Evolutionary conservation across 2,113 vertebrate genomes (phyloP), one percentile per base, ranked within the genome.

Genomic region (Polypterus senegalus): DNA sequence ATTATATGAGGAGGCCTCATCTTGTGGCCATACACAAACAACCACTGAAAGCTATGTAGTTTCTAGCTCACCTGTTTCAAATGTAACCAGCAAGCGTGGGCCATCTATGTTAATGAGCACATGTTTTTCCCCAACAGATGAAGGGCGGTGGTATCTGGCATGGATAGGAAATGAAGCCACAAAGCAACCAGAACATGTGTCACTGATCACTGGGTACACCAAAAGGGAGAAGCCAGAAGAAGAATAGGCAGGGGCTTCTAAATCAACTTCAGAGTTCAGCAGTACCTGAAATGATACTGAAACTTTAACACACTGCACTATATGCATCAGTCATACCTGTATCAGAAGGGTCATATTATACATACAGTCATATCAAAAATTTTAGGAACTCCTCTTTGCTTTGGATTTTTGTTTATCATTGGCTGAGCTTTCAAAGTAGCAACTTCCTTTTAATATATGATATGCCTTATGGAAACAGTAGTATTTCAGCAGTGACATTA

Each of bases 171-270:
- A 63, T 0, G 71, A 63, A 2, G 81, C 79, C 9, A 66, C 74
- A 9, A 88, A 80, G 9, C 70, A 76, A 43, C 7, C 61, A 3
- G 72, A 45, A 4, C 74, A 81, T 57, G 61, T 61, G 9, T 63
- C 57, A 46, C 76, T 77, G 0, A 57, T 60, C 10, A 65, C 68
- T 61, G 86, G 72, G 67, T 80, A 92, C 61, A 93, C 67, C 47
- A 92, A 74, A 54, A 88, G 69, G 7, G 75, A 59, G 9, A 84
- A 73, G 10, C 66, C 81, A 52, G 70, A 54, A 4, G 93, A 82
- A 58, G 80, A 63, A 73, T 95, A 92, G 58, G 89, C 89, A 0
- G 94, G 92, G 57, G 81, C 75, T 72, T 98, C 95, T 65, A 96
- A 66, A 56, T 95, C 88, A 27, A 88, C 60, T 43, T 60, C 49